Base-by-base conservation (phyloP, 2,797 vertebrate genomes). In the Pseudotriccus pelzelni region DNA sequence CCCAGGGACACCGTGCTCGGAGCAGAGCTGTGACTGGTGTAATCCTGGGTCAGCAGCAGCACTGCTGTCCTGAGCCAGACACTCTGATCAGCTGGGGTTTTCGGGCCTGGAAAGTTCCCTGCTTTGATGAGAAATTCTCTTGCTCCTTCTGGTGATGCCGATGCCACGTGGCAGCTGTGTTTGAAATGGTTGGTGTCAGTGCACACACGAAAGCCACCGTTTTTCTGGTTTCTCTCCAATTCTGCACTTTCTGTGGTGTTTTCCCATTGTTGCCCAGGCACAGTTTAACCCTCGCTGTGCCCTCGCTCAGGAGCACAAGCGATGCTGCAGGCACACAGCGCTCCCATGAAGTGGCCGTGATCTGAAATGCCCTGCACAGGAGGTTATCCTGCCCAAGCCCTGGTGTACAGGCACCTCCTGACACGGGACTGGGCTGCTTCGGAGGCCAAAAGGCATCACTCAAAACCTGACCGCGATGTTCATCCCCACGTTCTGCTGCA, bases 361-460 rank as follows among this genome's bases (percentile, higher is more conserved):
- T 16, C 56, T 56, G 9, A 5, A 6, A 32, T 9, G 36, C 28
- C 21, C 66, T 23, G 30, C 50, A 0, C 18, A 24, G 44, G 25
- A 68, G 41, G 4, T 2, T 9, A 16, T n/a, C 60, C 78, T 28
- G 34, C 34, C 37, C 2, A 3, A 9, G 2, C 41, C 30, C 44
- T 6, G 49, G 22, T 1, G 55, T 15, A 8, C 3, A 19, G 52
- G 16, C 52, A 52, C 23, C 14, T 23, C 55, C 67, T 22, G 2
- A 20, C 9, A 1, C 6, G 3, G 55, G 36, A 13, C 34, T 14
- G 5, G 36, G 15, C 36, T 47, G 46, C 34, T 25, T 1, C 44
- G 0, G 2, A 64, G 47, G 0, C 47, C 39, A 2, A 47, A 34
- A 16, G 2, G 12, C 3, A 0, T 8, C 8, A 3, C 50, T 18